Percentiles rank a stretch among this genome's conserved stretches.
Conservation (phyloP, 2,888 invertebrate species). For the Odontocolon sp. region DNA sequence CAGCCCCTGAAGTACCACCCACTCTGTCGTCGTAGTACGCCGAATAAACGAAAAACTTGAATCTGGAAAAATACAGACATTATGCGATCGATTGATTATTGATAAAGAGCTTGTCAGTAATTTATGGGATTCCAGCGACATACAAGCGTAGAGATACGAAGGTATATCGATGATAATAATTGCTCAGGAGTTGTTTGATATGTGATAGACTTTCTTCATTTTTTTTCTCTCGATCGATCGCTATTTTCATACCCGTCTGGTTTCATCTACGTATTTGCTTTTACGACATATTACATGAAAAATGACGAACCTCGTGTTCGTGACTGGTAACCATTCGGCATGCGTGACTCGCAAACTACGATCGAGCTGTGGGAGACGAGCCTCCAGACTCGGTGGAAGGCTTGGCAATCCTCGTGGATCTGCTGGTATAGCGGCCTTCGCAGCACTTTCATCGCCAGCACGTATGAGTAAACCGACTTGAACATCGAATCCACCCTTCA, state of each 20-base stretch:
- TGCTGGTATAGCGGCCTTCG: slow-evolving; percentile 71
- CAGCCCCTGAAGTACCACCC: slow-evolving; percentile 60
- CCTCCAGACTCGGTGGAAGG: slow-evolving; percentile 76
- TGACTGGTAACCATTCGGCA: slow-evolving; percentile 90
- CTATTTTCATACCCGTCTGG: no score
- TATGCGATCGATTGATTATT: neutral
- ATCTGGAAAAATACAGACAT: slow-evolving; percentile 82
- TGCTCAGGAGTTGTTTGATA: neutral
- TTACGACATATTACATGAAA: neutral
- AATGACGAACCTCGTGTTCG: slow-evolving; percentile 85
- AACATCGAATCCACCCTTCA: slow-evolving; percentile 79
- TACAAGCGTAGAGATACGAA: no score
- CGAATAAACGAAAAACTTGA: slow-evolving; percentile 95
- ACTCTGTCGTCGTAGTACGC: slow-evolving; percentile 91
- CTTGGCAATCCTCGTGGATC: slow-evolving; percentile 76
- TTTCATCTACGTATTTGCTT: no score
- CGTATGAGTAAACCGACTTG: slow-evolving; percentile 76
- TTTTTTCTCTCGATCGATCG: no score
- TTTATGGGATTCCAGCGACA: no score
- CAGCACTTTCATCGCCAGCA: slow-evolving; percentile 70
- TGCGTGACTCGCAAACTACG: slow-evolving; percentile 87
- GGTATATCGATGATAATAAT: neutral
- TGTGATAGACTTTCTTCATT: neutral
- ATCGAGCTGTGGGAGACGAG: slow-evolving; percentile 84
- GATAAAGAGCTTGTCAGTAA: no score